Evolutionary conservation across 2,888 invertebrate species (phyloP), one percentile per base, ranked within the genome.

Genomic region (Hipparchia sbordonii): DNA sequence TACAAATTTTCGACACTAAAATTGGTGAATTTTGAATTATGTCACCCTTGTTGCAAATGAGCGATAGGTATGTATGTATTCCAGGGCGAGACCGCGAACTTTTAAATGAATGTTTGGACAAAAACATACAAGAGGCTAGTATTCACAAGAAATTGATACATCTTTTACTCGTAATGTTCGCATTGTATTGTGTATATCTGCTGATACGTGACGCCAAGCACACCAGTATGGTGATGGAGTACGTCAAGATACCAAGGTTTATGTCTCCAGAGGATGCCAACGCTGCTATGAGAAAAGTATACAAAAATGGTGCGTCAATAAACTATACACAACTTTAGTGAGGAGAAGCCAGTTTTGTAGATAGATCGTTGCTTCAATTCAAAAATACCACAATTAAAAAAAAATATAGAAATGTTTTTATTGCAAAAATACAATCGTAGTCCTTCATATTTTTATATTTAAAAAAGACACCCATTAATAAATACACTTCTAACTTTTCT

Each of bases 211-310:
- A 57, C 3, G 9, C 23, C 8, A 23, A 9, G 57, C 39, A 39
- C 39, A 3, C 7, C 57, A n/a, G 57, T 57, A 57, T 57, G 7
- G 12, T 57, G 57, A 57, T n/a, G 13, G 48, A 23, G 2, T 48
- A 65, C 23, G 10, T 65, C 51, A 65, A 51, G n/a, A 46, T 65
- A 65, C 63, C 51, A 13, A 65, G 51, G 13, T 65, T 65, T 51
- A 51, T 51, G 13, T 23, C 63, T 23, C 51, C 63, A 10, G 63
- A 65, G 23, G 63, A 46, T 13, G 63, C 63, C 8, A 48, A 10
- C 45, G 10, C 63, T 48, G 63, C 63, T 65, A 51, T 51, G n/a
- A 51, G 48, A 6, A 51, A 51, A 13, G 23, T 23, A 46, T 46
- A 45, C n/a, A 62, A 23, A 23, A 65, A 51, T 10, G 51, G 63